phyloP scores from a whole-genome alignment of 1,140 invertebrate genomes.

The Calycopis cecrops region DNA sequence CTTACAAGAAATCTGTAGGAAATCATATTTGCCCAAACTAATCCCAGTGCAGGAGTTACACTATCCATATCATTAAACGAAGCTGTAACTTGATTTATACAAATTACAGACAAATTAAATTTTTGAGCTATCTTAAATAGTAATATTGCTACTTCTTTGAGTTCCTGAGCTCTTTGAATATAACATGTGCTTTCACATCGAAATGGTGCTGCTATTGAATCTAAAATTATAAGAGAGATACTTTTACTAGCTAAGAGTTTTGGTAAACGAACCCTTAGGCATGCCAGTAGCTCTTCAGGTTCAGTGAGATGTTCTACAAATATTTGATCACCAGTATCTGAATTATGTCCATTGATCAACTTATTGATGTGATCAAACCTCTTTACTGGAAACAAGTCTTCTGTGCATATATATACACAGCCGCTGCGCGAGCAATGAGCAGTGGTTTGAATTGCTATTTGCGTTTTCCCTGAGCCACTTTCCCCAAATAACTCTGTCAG shows the following conservation, averaged over 20 bases:
- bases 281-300: slow-evolving; percentile 43
- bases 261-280: slow-evolving; percentile 48
- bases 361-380: slow-evolving; percentile 51
- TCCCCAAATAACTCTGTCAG: slow-evolving; percentile 90
- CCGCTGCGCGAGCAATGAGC: slow-evolving; percentile 42
- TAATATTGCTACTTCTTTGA: slow-evolving; percentile 46
- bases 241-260: slow-evolving; percentile 41
- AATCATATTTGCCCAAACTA: slow-evolving; percentile 64
- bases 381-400: slow-evolving; percentile 59
- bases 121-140: slow-evolving; percentile 42
- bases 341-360: slow-evolving; percentile 20
- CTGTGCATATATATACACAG: slow-evolving; percentile 56
- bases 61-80: slow-evolving; percentile 37
- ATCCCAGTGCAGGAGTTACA: slow-evolving; percentile 49
- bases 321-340: slow-evolving; percentile 38
- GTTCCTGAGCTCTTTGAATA: slow-evolving; percentile 55
- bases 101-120: slow-evolving; percentile 48
- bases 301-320: slow-evolving; percentile 63
- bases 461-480: slow-evolving; percentile 90
- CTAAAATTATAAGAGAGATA: slow-evolving; percentile 44
- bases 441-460: slow-evolving; percentile 85
- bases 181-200: slow-evolving; percentile 54
- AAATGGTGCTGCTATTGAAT: slow-evolving; percentile 60
- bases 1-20: slow-evolving; percentile 44
- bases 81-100: slow-evolving; percentile 60